Conservation (phyloP, 2,888 invertebrate species). For the Norana najaformis region DNA sequence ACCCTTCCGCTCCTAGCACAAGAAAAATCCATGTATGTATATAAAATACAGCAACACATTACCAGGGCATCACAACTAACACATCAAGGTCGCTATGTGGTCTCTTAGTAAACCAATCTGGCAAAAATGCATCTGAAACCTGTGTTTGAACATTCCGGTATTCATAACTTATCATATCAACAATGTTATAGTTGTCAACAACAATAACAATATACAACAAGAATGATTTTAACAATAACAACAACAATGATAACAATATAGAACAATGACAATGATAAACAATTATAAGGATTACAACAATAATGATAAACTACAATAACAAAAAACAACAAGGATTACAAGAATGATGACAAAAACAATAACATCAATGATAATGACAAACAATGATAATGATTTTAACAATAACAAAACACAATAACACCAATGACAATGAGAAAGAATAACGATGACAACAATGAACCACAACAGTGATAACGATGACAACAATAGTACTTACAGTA, state of each 20-base stretch:
- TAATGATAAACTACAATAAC: conserved; percentile 8
- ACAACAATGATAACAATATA: background rate
- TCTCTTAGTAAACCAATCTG: too few relatives aligned
- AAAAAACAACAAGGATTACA: background rate
- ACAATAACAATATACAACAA: too few relatives aligned
- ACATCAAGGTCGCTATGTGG: too few relatives aligned
- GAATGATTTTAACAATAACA: background rate
- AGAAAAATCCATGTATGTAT: background rate
- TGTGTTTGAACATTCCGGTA: too few relatives aligned
- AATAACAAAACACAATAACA: background rate
- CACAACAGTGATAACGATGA: background rate
- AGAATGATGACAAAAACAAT: background rate
- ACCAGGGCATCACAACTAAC: too few relatives aligned
- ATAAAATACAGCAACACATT: too few relatives aligned
- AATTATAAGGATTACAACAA: conserved; percentile 24
- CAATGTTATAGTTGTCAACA: too few relatives aligned
- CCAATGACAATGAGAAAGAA: background rate
- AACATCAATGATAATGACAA: background rate
- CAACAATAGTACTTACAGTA: background rate
- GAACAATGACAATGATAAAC: background rate
- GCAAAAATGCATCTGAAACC: too few relatives aligned
- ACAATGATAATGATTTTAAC: background rate
- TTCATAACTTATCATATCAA: too few relatives aligned
- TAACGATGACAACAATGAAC: background rate
- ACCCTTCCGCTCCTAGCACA: conserved; percentile 66